Percentiles rank a stretch among this genome's conserved stretches.
Conservation (phyloP, 2,888 invertebrate species). For the Tiliacea aurago region DNA sequence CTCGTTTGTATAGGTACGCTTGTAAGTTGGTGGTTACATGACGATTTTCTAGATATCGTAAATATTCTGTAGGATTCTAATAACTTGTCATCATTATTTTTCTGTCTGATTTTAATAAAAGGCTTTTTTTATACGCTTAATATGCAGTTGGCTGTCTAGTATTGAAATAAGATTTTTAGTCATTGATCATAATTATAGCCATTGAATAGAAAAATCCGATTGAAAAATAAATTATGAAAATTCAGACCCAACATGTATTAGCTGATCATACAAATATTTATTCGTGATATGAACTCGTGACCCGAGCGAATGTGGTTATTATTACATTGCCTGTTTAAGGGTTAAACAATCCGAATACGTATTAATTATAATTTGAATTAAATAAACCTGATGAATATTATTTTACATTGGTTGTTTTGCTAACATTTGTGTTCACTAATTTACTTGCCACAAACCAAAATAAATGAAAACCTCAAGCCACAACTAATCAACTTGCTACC, state of each 20-base stretch:
- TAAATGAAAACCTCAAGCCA: conserved; percentile 30
- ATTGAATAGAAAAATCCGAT: neutral
- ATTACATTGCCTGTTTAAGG: neutral
- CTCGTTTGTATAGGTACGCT: neutral
- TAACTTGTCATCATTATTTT: neutral
- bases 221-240: neutral
- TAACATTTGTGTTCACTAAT: conserved; percentile 8
- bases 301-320: neutral
- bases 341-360: neutral
- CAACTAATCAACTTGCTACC: conserved; percentile 30
- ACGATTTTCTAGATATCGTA: neutral
- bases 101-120: neutral
- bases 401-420: neutral
- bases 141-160: neutral
- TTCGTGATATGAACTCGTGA: neutral
- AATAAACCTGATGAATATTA: neutral
- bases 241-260: neutral
- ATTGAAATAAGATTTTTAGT: neutral
- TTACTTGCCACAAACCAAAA: conserved; percentile 18
- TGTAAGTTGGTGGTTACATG: neutral
- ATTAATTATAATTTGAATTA: neutral
- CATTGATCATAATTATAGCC: neutral
- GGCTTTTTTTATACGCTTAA: neutral
- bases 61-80: neutral
- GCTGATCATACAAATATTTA: neutral